Base-by-base conservation (phyloP, 1,140 invertebrate genomes). In the Epicauta chinensis region DNA sequence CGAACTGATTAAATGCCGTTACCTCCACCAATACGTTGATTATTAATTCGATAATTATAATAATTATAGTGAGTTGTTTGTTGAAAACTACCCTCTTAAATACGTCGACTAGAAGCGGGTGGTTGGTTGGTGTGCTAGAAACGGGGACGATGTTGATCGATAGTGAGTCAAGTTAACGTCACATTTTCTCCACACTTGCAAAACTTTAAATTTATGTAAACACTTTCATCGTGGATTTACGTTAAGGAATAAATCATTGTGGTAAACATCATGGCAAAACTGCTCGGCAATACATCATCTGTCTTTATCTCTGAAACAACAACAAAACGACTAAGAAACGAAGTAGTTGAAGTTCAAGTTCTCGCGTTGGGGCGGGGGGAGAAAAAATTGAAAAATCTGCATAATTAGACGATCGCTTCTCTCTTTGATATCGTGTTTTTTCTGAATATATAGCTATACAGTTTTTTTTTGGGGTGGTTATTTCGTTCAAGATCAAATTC, bases 1-100 rank as follows among this genome's bases (percentile, higher is more conserved):
- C 60, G 52, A 61, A 61, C 59, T 63, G 61, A 63, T 63, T 63
- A 63, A 63, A 61, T 54, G 43, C 52, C 58, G 57, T 57, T 62
- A 62, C 57, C 55, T 46, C 40, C 36, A 59, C 23, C 23, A 23
- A 23, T 23, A 23, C 23, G 23, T 7, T 23, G 7, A 23, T 7
- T 23, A 3, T 23, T 23, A 5, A 3, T 23, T 7, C 7, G 7
- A 5, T 2, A 23, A 3, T 7, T 23, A 23, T 2, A 7, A 7
- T 23, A 23, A 7, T 23, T 5, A 23, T 23, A 23, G 23, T 23
- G 23, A 23, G 23, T 23, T 23, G 23, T 23, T 23, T 23, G 23
- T 23, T 7, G 4, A 23, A 23, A 23, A 23, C 23, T 23, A 23
- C 23, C 23, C 23, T 23, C 23, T 23, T 5, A 23, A 23, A 7